These are phyloP conservation scores for Ceratitis capitata DNA, from an alignment of 1,140 invertebrate genomes.

Conservation along the genomic window DNA sequence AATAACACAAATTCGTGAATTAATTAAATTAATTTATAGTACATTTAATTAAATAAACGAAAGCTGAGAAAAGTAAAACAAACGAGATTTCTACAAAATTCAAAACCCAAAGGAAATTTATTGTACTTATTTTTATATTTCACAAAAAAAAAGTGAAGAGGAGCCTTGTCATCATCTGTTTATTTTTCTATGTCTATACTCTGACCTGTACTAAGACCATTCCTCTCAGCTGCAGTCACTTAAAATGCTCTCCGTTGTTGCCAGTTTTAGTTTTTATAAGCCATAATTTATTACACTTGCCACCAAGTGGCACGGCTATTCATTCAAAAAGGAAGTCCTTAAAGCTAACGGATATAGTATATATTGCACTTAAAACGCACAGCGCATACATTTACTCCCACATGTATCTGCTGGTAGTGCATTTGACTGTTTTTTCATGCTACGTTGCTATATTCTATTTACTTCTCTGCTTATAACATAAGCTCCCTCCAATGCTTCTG, in stretches of 20 bases:
- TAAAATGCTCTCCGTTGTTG: background rate
- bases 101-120: background rate
- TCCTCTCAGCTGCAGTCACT: background rate
- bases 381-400: background rate
- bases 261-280: slow-evolving; percentile 1
- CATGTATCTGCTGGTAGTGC: background rate
- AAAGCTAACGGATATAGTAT: background rate
- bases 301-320: slow-evolving; percentile 20
- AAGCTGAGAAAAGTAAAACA: too few species aligned
- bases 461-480: too few species aligned
- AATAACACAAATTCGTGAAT: too few species aligned
- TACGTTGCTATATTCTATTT: too few species aligned
- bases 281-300: slow-evolving; percentile 16
- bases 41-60: too few species aligned
- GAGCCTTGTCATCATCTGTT: background rate
- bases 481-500: too few species aligned
- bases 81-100: too few species aligned
- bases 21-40: too few species aligned
- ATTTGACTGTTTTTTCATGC: background rate
- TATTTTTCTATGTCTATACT: background rate
- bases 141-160: background rate
- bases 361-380: background rate
- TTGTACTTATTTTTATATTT: background rate
- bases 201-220: background rate
- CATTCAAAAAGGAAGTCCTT: slow-evolving; percentile 12